Evolutionary conservation across 2,888 invertebrate genomes (phyloP).

Genomic region (Orgyia antiqua): DNA sequence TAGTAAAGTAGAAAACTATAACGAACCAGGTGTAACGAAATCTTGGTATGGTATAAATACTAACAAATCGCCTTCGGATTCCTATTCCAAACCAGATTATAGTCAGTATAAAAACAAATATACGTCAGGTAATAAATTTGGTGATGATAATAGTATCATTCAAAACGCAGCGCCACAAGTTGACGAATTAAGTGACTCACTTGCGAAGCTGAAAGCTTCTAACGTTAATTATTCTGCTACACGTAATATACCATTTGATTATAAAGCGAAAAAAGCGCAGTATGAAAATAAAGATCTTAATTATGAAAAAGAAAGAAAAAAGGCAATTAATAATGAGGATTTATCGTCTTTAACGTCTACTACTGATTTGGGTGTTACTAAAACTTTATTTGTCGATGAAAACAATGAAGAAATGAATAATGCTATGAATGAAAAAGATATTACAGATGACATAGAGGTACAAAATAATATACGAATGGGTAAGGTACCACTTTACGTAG

Average conservation of each 20-base stretch:
- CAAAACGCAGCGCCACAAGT: conserved; percentile 1
- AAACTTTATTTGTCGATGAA: not conserved
- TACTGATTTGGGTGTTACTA: not conserved
- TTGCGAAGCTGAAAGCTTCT: conserved; percentile 7
- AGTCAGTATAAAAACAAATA: conserved; percentile 17
- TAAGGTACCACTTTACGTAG: conserved; percentile 2
- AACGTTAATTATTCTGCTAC: conserved; percentile 11
- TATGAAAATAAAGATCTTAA: conserved; percentile 18
- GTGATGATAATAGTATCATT: conserved; percentile 1
- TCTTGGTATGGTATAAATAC: conserved; percentile 28
- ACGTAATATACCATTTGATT: conserved; percentile 19
- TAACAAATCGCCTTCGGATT: conserved; percentile 24
- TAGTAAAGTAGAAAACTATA: conserved; percentile 30
- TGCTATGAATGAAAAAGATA: no score
- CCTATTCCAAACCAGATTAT: conserved; percentile 23
- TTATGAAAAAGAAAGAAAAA: conserved; percentile 10
- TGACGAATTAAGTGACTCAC: not conserved
- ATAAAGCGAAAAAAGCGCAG: conserved; percentile 24
- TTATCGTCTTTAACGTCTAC: no score
- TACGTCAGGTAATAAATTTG: conserved; percentile 4
- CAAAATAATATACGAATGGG: conserved; percentile 1
- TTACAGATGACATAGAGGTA: conserved; percentile 5
- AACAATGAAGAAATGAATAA: not conserved
- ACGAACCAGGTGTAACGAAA: conserved; percentile 28
- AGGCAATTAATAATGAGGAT: not conserved